Evolutionary conservation across 1,140 invertebrate genomes (phyloP).

Genomic region (Drosophila parvula): DNA sequence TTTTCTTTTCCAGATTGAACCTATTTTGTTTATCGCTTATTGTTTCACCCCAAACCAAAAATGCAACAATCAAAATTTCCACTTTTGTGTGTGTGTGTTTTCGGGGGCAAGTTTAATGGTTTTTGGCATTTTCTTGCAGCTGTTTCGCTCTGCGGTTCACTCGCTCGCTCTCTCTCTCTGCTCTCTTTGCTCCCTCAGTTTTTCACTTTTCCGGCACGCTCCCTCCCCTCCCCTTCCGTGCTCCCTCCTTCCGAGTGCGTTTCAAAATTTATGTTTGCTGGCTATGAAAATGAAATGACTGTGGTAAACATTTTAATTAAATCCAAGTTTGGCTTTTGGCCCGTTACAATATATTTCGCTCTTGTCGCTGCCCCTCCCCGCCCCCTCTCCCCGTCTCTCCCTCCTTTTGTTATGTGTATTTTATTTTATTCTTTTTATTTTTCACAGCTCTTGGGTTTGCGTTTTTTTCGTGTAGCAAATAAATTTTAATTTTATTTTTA

Average conservation of each 20-base stretch:
- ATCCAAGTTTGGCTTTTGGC: conserved; percentile 82
- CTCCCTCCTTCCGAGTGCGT: conserved; percentile 21
- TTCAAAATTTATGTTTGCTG: conserved; percentile 82
- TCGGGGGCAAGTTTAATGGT: conserved; percentile 71
- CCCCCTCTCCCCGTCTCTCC: not conserved
- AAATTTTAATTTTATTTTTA: conserved; percentile 82
- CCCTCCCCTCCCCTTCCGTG: not conserved
- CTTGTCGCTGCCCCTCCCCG: conserved; percentile 30
- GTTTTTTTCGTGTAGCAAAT: conserved; percentile 64
- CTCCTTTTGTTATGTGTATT: conserved; percentile 38
- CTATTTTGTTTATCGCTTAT: conserved; percentile 54
- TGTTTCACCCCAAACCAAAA: conserved; percentile 35
- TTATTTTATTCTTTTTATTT: conserved; percentile 54
- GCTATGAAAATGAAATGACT: conserved; percentile 83
- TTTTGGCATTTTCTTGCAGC: conserved; percentile 80
- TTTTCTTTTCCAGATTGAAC: conserved; percentile 59
- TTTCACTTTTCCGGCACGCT: conserved; percentile 14
- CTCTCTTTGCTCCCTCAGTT: not conserved
- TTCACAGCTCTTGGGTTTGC: conserved; percentile 27
- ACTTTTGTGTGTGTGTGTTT: conserved; percentile 19
- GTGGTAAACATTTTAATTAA: conserved; percentile 83
- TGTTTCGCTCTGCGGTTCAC: conserved; percentile 74
- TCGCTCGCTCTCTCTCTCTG: not conserved
- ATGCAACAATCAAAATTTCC: conserved; percentile 75
- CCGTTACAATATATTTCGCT: conserved; percentile 77